Conservation (phyloP, 2,888 invertebrate genomes). For the Brachylomia viminalis region DNA sequence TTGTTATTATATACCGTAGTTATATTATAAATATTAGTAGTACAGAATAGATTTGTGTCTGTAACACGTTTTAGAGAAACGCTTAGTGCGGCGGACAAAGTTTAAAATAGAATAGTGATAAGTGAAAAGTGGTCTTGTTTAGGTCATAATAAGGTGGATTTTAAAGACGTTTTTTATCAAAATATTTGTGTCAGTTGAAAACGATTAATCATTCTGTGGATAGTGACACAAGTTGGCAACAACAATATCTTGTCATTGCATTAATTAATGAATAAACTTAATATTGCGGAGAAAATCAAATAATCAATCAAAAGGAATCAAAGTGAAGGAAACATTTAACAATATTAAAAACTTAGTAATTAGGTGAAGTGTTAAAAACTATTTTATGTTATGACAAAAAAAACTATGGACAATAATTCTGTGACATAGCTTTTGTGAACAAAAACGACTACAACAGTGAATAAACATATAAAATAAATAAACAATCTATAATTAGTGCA, state of each 20-base stretch:
- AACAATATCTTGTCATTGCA: not conserved
- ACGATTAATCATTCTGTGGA: not conserved
- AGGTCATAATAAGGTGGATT: not conserved
- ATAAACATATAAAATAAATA: not conserved
- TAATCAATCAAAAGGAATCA: not conserved
- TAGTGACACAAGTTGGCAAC: not conserved
- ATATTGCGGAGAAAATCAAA: not conserved
- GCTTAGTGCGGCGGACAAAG: rapidly evolving
- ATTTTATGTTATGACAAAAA: too few species aligned
- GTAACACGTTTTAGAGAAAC: too few species aligned
- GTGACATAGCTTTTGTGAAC: not conserved
- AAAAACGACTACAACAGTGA: not conserved
- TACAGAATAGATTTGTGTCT: not conserved
- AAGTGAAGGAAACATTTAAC: not conserved
- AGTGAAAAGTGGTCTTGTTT: not conserved
- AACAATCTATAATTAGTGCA: not conserved
- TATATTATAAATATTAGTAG: conserved; percentile 1
- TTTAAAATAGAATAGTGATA: not conserved
- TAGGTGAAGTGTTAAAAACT: too few species aligned
- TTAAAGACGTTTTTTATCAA: not conserved
- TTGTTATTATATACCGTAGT: conserved; percentile 15
- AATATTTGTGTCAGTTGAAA: not conserved
- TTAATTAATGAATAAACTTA: not conserved
- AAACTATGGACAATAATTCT: not conserved
- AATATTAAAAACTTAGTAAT: not conserved